Base-by-base conservation (phyloP, 2,888 invertebrate genomes). In the Eurytoma californica region DNA sequence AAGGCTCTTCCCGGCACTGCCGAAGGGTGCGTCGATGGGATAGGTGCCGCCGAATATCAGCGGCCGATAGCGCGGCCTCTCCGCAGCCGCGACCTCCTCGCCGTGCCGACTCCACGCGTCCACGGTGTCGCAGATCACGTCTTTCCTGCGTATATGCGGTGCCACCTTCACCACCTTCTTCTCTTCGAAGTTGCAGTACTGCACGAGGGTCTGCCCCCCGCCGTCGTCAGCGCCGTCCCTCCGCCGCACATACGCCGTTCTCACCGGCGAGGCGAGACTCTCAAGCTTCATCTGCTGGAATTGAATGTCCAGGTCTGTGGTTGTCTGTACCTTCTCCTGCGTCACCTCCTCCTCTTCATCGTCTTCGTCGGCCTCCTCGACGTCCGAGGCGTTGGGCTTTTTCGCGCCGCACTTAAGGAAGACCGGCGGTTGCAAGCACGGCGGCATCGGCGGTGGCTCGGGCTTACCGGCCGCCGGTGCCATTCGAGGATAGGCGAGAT, bases 31-130 rank as follows among this genome's bases (percentile, higher is more conserved):
- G 88, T 96, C 96, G 83, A 97, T 97, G 4, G 97, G 96, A 92
- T 93, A 97, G 3, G 97, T 97, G 72, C 96, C 96, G 84, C 96
- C 95, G 89, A 96, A 96, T 81, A 96, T 93, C 66, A 96, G 92
- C 80, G 94, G 94, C 86, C 93, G 94, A 87, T 92, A 93, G 20
- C 84, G 66, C 18, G 72, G 55, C 20, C 66, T 70, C 18, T 47
- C 82, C 28, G 84, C 84, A 28, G 69, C 63, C 60, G 80, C 58
- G n/a, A 1, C 30, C 4, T 30, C 24, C 18, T n/a, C 39, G 47
- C 63, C 63, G 63, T 94, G 85, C 9, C 82, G 82, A 55, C 86
- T 88, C 94, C 94, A 94, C 58, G 92, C 91, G 85, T 94, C 94
- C 68, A 94, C 94, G 12, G 94, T 94, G 86, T 92, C 92, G 72